These are phyloP conservation scores for Sebastes nivosus DNA, from an alignment of 2,797 vertebrate genomes.

Conservation along the genomic window DNA sequence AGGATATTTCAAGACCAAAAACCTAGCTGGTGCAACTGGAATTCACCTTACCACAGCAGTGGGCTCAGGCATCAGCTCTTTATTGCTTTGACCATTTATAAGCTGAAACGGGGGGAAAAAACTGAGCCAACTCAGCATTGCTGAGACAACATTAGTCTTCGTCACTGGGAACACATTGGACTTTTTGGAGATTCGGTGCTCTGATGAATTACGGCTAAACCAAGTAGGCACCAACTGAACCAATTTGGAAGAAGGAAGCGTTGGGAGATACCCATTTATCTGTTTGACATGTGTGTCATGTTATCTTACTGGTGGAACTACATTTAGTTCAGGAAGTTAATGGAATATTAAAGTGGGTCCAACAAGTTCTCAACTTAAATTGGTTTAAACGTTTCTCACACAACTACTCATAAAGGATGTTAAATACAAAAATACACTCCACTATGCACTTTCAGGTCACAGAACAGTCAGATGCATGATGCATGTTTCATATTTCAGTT, in stretches of 20 bases:
- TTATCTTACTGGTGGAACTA: neutral
- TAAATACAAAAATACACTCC: neutral
- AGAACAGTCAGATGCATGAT: neutral
- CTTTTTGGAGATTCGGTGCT: neutral
- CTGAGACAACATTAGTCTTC: neutral
- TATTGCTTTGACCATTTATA: neutral
- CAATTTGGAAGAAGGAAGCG: neutral
- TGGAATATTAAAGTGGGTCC: neutral
- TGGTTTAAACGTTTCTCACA: neutral
- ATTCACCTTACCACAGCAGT: neutral
- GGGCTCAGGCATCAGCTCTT: neutral
- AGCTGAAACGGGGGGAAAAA: neutral
- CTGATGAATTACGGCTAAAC: neutral
- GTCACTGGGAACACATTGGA: neutral
- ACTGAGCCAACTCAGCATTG: neutral
- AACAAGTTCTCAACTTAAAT: neutral
- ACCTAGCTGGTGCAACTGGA: neutral
- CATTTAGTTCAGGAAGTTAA: neutral
- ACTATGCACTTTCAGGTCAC: neutral
- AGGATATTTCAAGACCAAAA: neutral
- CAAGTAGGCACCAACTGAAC: neutral
- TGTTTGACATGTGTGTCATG: neutral
- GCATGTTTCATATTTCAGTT: slow-evolving; percentile 36
- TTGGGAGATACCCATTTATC: neutral
- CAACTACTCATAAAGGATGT: neutral